phyloP scores from a whole-genome alignment of 2,113 vertebrate genomes.

The Phocoena phocoena region DNA sequence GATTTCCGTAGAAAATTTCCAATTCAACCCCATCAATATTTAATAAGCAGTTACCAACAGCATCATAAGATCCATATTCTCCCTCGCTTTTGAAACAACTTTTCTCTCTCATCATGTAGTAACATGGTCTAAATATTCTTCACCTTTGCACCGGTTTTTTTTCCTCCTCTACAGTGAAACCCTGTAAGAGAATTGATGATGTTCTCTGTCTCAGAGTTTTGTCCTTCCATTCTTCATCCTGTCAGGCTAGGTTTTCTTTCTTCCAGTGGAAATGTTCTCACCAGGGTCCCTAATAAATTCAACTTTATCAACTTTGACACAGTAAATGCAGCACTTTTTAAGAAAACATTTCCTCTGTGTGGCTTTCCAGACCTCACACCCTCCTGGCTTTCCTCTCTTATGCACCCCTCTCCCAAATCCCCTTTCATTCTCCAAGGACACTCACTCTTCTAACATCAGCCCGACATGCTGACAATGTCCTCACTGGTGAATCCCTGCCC shows the following conservation, averaged over 20 bases:
- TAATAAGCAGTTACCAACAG: background rate
- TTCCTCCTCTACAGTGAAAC: background rate
- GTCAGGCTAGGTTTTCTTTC: background rate
- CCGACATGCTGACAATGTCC: background rate
- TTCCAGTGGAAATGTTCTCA: background rate
- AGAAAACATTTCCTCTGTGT: fast-evolving
- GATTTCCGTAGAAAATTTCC: background rate
- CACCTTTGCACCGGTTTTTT: background rate
- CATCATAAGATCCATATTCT: too few relatives aligned
- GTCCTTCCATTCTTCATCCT: background rate
- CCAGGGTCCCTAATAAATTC: background rate
- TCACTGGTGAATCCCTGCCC: fast-evolving
- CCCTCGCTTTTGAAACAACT: too few relatives aligned
- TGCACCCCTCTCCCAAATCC: background rate
- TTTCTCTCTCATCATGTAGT: background rate
- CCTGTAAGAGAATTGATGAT: background rate
- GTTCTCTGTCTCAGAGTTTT: background rate
- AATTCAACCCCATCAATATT: background rate
- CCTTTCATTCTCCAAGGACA: too few relatives aligned
- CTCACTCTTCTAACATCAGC: background rate
- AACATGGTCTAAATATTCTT: background rate
- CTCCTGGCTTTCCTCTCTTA: background rate
- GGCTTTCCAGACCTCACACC: background rate
- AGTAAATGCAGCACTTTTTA: background rate
- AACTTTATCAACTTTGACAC: background rate